Evolutionary conservation across 2,797 vertebrate species (phyloP).

Genomic region (Myiotriccus ornatus): DNA sequence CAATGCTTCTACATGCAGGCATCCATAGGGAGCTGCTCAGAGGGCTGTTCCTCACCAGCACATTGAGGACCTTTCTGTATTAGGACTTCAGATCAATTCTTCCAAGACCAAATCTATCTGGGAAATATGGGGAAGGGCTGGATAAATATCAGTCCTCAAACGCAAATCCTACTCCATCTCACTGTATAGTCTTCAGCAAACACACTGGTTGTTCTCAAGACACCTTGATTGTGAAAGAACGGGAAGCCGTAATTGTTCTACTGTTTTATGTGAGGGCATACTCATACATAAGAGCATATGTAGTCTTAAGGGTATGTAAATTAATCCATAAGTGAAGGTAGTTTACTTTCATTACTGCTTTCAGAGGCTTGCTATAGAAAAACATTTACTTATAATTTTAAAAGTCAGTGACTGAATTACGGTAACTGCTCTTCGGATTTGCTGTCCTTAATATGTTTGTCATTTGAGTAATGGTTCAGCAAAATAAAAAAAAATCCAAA

Average conservation of each 20-base stretch:
- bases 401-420: neutral
- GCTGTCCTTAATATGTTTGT: neutral
- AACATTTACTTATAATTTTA: neutral
- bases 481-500: constrained; percentile 17
- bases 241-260: neutral
- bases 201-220: neutral
- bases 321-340: neutral
- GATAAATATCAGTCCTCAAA: neutral
- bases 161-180: neutral
- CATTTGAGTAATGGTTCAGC: neutral
- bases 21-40: neutral
- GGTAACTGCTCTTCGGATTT: neutral
- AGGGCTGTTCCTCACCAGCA: neutral
- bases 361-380: neutral
- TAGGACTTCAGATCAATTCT: neutral
- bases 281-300: neutral
- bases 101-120: neutral
- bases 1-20: neutral
- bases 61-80: neutral
- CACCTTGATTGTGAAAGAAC: neutral
- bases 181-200: neutral
- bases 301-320: neutral
- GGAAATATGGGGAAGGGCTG: neutral
- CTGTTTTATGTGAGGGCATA: neutral
- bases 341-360: neutral